phyloP scores from a whole-genome alignment of 2,888 invertebrate genomes.

The Ochropleura plecta region DNA sequence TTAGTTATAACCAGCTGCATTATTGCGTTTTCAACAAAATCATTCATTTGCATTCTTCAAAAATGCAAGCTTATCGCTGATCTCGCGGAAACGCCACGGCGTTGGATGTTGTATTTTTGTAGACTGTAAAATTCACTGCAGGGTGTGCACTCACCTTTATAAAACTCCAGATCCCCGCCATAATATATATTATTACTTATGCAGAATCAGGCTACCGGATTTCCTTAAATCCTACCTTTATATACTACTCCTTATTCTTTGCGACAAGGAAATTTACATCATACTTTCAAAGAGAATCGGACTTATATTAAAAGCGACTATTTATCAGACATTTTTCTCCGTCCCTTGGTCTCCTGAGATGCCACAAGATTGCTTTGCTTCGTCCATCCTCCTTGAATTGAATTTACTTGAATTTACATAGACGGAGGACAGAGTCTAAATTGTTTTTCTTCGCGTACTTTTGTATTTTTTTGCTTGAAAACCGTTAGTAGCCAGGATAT shows the following conservation, averaged over 20 bases:
- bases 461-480: constrained; percentile 22
- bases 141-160: background rate
- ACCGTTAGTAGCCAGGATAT: constrained; percentile 1
- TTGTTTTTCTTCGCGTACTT: constrained; percentile 26
- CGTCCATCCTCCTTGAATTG: constrained; percentile 52
- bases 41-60: background rate
- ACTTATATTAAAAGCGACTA: constrained; percentile 63
- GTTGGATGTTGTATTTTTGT: background rate
- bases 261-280: constrained; percentile 43
- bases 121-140: background rate
- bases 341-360: constrained; percentile 56
- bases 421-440: constrained; percentile 33
- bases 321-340: constrained; percentile 64
- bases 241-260: constrained; percentile 22
- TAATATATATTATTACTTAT: constrained; percentile 9
- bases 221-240: constrained; percentile 25
- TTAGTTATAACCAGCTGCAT: background rate
- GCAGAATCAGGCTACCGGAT: constrained; percentile 11
- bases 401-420: constrained; percentile 63
- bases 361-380: constrained; percentile 58
- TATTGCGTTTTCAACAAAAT: background rate
- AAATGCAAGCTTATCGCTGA: background rate
- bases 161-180: constrained; percentile 1
- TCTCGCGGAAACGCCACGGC: background rate
- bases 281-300: constrained; percentile 61